phyloP scores from a whole-genome alignment of 2,797 vertebrate species.

The Notolepis coatsorum region DNA sequence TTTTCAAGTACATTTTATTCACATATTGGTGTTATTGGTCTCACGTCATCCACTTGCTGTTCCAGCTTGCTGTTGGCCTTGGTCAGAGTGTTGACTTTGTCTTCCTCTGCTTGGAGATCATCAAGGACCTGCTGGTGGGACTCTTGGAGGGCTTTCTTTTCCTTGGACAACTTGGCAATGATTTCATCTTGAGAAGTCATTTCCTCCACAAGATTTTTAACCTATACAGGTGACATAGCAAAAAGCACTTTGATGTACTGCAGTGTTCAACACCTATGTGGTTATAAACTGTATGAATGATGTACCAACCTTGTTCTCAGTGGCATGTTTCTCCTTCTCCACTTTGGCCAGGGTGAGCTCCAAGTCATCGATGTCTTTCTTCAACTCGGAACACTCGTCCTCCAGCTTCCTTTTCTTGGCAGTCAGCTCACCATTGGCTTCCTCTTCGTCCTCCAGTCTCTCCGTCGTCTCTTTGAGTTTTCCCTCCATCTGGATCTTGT shows the following conservation, averaged over 20 bases:
- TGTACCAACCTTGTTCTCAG: constrained; percentile 70
- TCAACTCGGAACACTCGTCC: constrained; percentile 63
- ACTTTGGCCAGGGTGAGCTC: constrained; percentile 74
- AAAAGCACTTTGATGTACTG: background rate
- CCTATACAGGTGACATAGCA: constrained; percentile 54
- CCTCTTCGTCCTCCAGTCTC: constrained; percentile 85
- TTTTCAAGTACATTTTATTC: background rate
- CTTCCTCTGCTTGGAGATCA: constrained; percentile 85
- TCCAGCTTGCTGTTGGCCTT: constrained; percentile 89
- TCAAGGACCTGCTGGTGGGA: constrained; percentile 82
- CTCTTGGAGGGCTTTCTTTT: constrained; percentile 81
- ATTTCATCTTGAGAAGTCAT: constrained; percentile 80
- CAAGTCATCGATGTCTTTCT: constrained; percentile 69
- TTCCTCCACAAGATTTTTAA: constrained; percentile 86
- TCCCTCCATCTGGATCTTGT: constrained; percentile 81
- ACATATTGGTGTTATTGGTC: constrained; percentile 50
- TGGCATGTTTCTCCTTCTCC: constrained; percentile 76
- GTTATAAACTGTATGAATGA: background rate
- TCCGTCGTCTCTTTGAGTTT: constrained; percentile 83
- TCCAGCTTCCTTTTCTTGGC: constrained; percentile 68
- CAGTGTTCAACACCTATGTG: background rate
- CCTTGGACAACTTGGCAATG: constrained; percentile 79
- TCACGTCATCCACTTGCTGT: constrained; percentile 89
- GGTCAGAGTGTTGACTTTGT: constrained; percentile 87
- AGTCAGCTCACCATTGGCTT: constrained; percentile 83